Evolutionary conservation across 2,888 invertebrate genomes (phyloP).

Genomic region (Scaptomyza parva): DNA sequence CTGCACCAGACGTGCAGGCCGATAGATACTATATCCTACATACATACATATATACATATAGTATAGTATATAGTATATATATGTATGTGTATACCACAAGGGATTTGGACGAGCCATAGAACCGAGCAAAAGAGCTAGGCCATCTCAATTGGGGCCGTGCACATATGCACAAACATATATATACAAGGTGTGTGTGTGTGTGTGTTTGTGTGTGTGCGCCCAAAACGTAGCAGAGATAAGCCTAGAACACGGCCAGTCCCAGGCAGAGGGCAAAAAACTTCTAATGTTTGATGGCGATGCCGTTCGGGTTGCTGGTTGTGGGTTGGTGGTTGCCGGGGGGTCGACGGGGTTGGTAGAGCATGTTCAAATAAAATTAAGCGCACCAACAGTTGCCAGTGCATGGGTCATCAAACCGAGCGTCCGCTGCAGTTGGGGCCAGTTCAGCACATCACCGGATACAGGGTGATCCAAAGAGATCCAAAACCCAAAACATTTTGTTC

Average conservation of each 20-base stretch:
- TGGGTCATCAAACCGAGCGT: slow-evolving; percentile 72
- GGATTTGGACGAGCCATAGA: slow-evolving; percentile 8
- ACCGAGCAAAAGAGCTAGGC: slow-evolving; percentile 14
- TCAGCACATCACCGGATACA: slow-evolving; percentile 18
- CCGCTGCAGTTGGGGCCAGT: slow-evolving; percentile 35
- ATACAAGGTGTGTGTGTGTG: no score
- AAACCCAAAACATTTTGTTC: no score
- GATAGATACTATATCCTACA: slow-evolving; percentile 23
- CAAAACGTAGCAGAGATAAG: slow-evolving; percentile 64
- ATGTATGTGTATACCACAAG: neutral
- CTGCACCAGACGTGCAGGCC: slow-evolving; percentile 19
- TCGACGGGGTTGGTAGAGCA: no score
- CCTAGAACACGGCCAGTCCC: slow-evolving; percentile 17
- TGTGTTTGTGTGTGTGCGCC: slow-evolving; percentile 40
- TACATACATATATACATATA: neutral
- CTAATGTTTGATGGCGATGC: slow-evolving; percentile 54
- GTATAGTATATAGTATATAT: neutral
- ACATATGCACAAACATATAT: slow-evolving; percentile 5
- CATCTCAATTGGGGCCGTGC: slow-evolving; percentile 52
- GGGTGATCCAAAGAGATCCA: slow-evolving; percentile 31
- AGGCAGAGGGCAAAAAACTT: slow-evolving; percentile 70
- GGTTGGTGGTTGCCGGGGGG: no score
- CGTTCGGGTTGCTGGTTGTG: slow-evolving; percentile 10
- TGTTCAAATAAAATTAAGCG: slow-evolving; percentile 74
- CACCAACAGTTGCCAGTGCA: slow-evolving; percentile 60